Evolutionary conservation across 2,888 invertebrate genomes (phyloP).

Genomic region (Dryomyza anilis): DNA sequence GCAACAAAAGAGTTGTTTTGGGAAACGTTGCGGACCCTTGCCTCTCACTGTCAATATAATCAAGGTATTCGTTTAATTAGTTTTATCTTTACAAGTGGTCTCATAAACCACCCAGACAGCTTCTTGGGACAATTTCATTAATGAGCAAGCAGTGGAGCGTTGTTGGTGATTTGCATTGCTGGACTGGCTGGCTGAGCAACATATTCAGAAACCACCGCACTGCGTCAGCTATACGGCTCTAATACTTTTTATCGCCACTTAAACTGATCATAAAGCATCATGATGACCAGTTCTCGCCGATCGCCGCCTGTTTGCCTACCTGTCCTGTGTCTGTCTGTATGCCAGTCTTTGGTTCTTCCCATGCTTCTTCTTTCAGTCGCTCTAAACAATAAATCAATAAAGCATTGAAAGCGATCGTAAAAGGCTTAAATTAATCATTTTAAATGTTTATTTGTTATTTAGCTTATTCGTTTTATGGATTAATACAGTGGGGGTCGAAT

Average conservation of each 20-base stretch:
- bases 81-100: slow-evolving; percentile 4
- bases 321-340: not conserved
- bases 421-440: slow-evolving; percentile 62
- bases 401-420: slow-evolving; percentile 58
- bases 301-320: not conserved
- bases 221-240: slow-evolving; percentile 20
- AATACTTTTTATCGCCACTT: slow-evolving; percentile 46
- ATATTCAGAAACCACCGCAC: slow-evolving; percentile 4
- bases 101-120: slow-evolving; percentile 28
- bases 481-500: slow-evolving; percentile 29
- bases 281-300: not conserved
- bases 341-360: not conserved
- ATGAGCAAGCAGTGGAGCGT: slow-evolving; percentile 2
- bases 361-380: not conserved
- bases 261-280: slow-evolving; percentile 40
- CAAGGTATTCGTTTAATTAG: slow-evolving; percentile 3
- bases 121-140: slow-evolving; percentile 37
- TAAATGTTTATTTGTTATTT: slow-evolving; percentile 56
- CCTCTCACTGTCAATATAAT: no score
- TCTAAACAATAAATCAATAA: slow-evolving; percentile 55
- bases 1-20: not conserved
- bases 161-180: no score
- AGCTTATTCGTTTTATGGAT: slow-evolving; percentile 42
- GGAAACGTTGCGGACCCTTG: not conserved
- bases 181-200: not conserved